Conservation (phyloP, 2,113 vertebrate species). For the Cryptotis parvus region DNA sequence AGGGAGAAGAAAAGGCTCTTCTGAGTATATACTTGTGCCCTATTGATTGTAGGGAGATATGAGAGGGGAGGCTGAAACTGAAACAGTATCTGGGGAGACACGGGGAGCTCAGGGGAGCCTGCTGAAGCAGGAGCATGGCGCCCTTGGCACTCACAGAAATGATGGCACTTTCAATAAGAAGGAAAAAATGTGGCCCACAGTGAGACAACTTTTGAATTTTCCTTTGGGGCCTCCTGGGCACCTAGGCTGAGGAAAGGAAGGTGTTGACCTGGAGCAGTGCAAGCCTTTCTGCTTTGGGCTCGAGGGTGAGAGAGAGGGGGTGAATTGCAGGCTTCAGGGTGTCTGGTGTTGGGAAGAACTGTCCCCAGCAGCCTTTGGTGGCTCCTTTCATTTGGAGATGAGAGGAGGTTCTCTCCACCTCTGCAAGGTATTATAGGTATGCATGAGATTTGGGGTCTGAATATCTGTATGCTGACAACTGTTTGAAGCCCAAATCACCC, state of each 20-base stretch:
- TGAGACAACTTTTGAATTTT: not conserved
- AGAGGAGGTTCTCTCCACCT: not conserved
- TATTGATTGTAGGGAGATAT: fast-evolving
- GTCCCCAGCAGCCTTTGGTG: too few species aligned
- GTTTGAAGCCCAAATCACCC: not conserved
- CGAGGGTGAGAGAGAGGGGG: not conserved
- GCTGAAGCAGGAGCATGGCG: fast-evolving
- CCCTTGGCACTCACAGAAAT: not conserved
- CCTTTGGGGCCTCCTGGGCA: not conserved
- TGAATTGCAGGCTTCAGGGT: not conserved
- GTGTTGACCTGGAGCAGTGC: fast-evolving
- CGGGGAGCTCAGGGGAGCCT: fast-evolving
- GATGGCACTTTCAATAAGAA: not conserved
- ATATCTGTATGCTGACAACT: not conserved
- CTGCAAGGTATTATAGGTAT: fast-evolving
- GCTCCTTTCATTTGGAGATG: too few species aligned
- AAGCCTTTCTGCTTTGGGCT: not conserved
- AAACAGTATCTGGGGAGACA: too few species aligned
- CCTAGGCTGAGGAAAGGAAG: not conserved
- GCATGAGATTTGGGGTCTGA: not conserved
- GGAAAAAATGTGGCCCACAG: not conserved
- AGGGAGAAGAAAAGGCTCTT: not conserved
- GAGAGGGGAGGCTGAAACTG: too few species aligned
- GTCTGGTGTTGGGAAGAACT: not conserved
- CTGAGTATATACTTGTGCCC: fast-evolving